A percentile compares a stretch with the other conserved stretches of the same genome.
These are phyloP conservation scores for Probosciger aterrimus DNA, from an alignment of 2,113 vertebrate species.

Conservation along the genomic window DNA sequence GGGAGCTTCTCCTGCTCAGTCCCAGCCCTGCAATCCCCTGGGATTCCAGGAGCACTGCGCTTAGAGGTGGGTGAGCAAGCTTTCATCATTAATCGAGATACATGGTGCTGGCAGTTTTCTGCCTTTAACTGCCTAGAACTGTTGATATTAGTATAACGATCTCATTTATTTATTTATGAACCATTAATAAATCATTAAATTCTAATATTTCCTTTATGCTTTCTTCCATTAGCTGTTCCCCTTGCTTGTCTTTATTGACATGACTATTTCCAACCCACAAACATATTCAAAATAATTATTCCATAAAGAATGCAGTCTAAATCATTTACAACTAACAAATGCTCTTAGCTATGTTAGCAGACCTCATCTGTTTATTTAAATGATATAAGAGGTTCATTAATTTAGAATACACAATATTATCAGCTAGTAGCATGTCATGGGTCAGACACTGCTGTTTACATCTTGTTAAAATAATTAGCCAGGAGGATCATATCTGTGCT, in stretches of 20 bases:
- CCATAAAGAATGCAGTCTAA: background rate
- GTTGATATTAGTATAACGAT: background rate
- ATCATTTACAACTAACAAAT: constrained; percentile 15
- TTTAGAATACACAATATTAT: background rate
- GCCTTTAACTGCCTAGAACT: background rate
- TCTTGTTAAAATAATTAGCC: background rate
- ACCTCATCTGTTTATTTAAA: background rate
- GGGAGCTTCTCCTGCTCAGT: background rate
- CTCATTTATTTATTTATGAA: constrained; percentile 3
- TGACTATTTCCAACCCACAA: background rate
- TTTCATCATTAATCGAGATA: background rate
- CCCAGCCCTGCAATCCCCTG: background rate
- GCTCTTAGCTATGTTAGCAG: background rate
- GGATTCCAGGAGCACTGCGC: accelerated
- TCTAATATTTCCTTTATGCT: background rate
- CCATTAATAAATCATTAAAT: constrained; percentile 46
- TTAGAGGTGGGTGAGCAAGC: background rate
- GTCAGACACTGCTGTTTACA: background rate
- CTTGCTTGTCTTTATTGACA: background rate
- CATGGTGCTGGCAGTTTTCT: background rate
- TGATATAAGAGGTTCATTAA: background rate
- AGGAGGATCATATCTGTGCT: background rate
- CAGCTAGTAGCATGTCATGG: background rate
- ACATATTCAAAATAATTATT: background rate
- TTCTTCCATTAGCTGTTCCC: background rate